Conservation (phyloP, 2,888 invertebrate genomes). For the Chrysina gloriosa region DNA sequence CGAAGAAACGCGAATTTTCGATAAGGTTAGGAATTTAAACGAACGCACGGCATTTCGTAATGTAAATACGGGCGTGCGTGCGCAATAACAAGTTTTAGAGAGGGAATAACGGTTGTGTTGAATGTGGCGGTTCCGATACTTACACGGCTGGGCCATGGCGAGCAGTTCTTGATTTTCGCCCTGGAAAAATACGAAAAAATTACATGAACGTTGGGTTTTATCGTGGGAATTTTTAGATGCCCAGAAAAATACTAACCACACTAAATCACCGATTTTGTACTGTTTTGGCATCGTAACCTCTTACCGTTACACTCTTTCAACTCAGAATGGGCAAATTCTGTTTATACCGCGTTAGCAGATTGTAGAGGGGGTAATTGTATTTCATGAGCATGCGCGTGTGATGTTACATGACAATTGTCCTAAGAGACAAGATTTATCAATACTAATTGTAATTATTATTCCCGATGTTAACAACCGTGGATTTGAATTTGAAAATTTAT, state of each 20-base stretch:
- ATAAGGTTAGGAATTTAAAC: slow-evolving; percentile 40
- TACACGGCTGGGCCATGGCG: slow-evolving; percentile 97
- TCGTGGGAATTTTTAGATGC: slow-evolving; percentile 31
- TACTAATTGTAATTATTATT: too few relatives aligned
- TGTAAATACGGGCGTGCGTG: slow-evolving; percentile 50
- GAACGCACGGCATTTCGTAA: background rate
- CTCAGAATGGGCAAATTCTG: slow-evolving; percentile 42
- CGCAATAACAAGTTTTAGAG: slow-evolving; percentile 52
- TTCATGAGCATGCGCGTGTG: background rate
- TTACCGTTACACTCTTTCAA: slow-evolving; percentile 19
- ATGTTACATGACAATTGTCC: background rate
- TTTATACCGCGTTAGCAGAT: slow-evolving; percentile 43
- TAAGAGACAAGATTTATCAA: background rate
- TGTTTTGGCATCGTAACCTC: slow-evolving; percentile 66
- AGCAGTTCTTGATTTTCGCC: slow-evolving; percentile 98
- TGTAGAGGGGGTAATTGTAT: slow-evolving; percentile 18
- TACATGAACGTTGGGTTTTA: slow-evolving; percentile 19
- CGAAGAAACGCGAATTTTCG: background rate
- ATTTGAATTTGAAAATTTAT: too few relatives aligned
- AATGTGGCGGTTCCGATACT: slow-evolving; percentile 67
- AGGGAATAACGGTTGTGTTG: slow-evolving; percentile 64
- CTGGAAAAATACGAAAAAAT: slow-evolving; percentile 69
- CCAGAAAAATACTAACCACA: slow-evolving; percentile 70
- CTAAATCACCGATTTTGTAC: slow-evolving; percentile 75
- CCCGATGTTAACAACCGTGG: too few relatives aligned